These are phyloP conservation scores for Drosophila setifemur DNA, from an alignment of 1,140 invertebrate genomes.

Conservation along the genomic window DNA sequence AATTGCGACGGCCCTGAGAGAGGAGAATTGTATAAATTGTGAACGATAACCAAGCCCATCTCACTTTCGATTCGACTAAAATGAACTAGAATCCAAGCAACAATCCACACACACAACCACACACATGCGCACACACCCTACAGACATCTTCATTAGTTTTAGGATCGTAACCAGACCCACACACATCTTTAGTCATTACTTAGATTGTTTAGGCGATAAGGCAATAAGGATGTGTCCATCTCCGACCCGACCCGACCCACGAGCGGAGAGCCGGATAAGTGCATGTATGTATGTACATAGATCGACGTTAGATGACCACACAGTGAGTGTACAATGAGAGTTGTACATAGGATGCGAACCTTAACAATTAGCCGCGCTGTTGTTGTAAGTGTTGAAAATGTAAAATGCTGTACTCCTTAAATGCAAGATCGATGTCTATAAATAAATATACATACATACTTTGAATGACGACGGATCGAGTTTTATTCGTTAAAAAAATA, in stretches of 20 bases:
- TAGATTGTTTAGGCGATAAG: constrained; percentile 53
- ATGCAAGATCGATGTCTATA: constrained; percentile 59
- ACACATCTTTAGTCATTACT: constrained; percentile 65
- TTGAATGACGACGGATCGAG: constrained; percentile 1
- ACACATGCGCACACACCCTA: constrained; percentile 10
- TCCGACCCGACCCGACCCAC: too few species aligned
- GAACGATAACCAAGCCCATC: constrained; percentile 38
- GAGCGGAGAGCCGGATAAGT: constrained; percentile 13
- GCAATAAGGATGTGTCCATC: constrained; percentile 22
- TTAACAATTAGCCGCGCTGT: constrained; percentile 55
- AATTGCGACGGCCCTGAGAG: not conserved
- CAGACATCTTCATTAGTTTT: constrained; percentile 52
- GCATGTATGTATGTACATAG: constrained; percentile 58
- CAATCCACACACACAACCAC: constrained; percentile 11
- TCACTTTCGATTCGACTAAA: constrained; percentile 32
- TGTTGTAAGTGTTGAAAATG: constrained; percentile 66
- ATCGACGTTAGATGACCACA: constrained; percentile 45
- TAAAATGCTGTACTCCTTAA: constrained; percentile 78
- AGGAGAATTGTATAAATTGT: constrained; percentile 52
- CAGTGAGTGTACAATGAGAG: constrained; percentile 41
- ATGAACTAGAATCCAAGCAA: constrained; percentile 13
- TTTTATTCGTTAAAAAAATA: not conserved
- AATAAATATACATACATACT: constrained; percentile 56
- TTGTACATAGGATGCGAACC: constrained; percentile 62
- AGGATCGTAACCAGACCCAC: constrained; percentile 35